Base-by-base conservation (phyloP, 2,797 vertebrate genomes). In the Acanthurus tractus region DNA sequence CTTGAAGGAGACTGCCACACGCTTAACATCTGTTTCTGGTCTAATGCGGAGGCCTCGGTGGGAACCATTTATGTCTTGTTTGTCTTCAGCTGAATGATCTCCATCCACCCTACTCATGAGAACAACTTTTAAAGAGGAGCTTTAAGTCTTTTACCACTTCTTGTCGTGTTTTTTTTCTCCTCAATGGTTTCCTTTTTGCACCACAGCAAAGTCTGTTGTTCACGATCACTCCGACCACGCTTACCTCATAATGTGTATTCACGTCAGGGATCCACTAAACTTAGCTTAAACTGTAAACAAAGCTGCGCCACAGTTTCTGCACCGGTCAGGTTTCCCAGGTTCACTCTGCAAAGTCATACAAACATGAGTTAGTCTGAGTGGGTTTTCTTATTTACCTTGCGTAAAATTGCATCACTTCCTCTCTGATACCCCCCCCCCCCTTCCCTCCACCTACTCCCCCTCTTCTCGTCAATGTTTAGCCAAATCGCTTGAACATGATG, bases 41-140 rank as follows among this genome's bases (percentile, higher is more conserved):
- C 49, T 36, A 18, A 29, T 34, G 34, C 23, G 0, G 18, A 69
- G 59, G 63, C 67, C 15, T 62, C 54, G 36, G 36, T 83, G 52
- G 78, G 84, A 88, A 90, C 22, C 63, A 15, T 69, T 91, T 74
- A 72, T 25, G 57, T 12, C 45, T 10, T 76, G 74, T 86, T 80
- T 70, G 72, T 80, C 67, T 82, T 38, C 15, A 64, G 18, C 38
- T 56, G 78, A 70, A 84, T 74, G 66, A 70, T 63, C 22, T 72
- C 10, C 76, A 44, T 79, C 82, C 48, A 15, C 67, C 61, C 59
- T 12, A 18, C 15, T 76, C 52, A 74, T 66, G 69, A 87, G 73
- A 87, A 67, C 63, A 61, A n/a, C 52, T 77, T 78, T 34, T 74
- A 64, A 79, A 83, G 74, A 73, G 44, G 18, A 66, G 25, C 6